Conservation (phyloP, 1,140 invertebrate species). For the Coenobita brevimanus region DNA sequence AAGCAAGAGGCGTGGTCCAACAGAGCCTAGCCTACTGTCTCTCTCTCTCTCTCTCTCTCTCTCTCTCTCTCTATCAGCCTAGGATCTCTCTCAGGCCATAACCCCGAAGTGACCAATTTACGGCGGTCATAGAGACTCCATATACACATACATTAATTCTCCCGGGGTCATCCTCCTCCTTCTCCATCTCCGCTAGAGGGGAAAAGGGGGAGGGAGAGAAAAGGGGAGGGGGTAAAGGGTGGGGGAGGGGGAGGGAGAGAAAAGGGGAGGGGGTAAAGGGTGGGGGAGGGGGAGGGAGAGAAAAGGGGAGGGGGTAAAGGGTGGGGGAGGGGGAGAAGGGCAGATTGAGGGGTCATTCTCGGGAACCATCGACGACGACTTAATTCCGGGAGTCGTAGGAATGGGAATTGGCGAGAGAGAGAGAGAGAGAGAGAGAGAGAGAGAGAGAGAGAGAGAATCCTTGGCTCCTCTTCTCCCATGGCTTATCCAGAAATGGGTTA, state of each 20-base stretch:
- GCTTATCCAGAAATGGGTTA: no score
- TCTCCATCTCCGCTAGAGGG: slow-evolving; percentile 28
- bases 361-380: slow-evolving; percentile 22
- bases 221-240: no score
- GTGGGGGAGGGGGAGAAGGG: slow-evolving; percentile 25
- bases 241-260: no score
- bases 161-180: slow-evolving; percentile 46
- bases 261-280: no score
- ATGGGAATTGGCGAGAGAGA: slow-evolving; percentile 33
- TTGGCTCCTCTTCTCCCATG: no score
- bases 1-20: slow-evolving; percentile 41
- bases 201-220: no score
- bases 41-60: background rate
- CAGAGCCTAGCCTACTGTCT: background rate
- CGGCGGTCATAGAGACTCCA: slow-evolving; percentile 45
- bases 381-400: slow-evolving; percentile 32
- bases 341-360: slow-evolving; percentile 47
- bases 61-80: slow-evolving; percentile 2
- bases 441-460: slow-evolving; percentile 23
- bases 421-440: background rate
- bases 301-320: no score
- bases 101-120: slow-evolving; percentile 58
- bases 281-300: no score
- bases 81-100: slow-evolving; percentile 43
- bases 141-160: slow-evolving; percentile 58